Percentiles rank a stretch among this genome's conserved stretches.
These are phyloP conservation scores for Phylloscopus whistleri DNA, from an alignment of 2,113 vertebrate genomes.

Conservation along the genomic window DNA sequence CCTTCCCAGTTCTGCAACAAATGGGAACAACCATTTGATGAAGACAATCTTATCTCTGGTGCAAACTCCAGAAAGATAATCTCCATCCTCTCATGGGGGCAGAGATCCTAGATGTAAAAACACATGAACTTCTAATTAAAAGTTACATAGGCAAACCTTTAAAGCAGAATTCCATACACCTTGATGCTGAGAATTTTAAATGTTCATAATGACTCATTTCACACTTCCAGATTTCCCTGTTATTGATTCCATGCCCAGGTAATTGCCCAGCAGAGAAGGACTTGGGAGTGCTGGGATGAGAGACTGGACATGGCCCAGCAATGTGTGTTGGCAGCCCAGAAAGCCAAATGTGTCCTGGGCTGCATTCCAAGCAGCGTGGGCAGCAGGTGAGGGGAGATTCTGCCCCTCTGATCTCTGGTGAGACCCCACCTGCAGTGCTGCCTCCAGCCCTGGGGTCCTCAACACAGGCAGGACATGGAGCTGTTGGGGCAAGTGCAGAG, in stretches of 20 bases:
- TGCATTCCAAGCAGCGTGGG: neutral
- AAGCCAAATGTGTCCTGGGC: neutral
- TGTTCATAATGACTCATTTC: neutral
- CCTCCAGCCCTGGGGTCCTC: neutral
- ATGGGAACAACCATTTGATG: neutral
- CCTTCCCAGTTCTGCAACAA: neutral
- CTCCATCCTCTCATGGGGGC: neutral
- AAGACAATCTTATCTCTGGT: neutral
- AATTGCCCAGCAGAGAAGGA: neutral
- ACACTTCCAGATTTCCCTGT: neutral
- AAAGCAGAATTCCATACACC: neutral
- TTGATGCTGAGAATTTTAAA: neutral
- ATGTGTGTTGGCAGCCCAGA: neutral
- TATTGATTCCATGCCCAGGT: neutral
- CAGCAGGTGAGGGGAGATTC: neutral
- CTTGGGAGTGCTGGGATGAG: neutral
- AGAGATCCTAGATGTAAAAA: neutral
- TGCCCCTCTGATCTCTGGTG: neutral
- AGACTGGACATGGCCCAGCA: neutral
- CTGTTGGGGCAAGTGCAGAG: neutral
- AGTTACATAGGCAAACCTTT: neutral
- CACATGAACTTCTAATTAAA: neutral
- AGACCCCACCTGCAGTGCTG: neutral
- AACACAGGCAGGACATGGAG: neutral
- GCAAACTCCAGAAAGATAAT: neutral